Evolutionary conservation across 92 coral and sea anemone genomes (phyloP).

Genomic region (Porites rus): DNA sequence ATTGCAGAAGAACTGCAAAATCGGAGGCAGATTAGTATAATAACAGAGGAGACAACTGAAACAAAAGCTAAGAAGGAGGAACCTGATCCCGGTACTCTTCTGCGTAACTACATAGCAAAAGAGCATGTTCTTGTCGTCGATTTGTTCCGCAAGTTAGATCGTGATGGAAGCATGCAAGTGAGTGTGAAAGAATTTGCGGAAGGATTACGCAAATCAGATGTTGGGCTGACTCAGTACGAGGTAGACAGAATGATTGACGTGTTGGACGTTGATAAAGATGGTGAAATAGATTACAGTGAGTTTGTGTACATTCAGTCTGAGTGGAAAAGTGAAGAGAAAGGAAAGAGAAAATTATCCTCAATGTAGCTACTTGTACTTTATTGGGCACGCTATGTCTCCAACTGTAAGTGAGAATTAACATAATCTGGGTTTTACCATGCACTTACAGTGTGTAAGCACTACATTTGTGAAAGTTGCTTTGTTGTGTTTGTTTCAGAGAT

Average conservation of each 20-base stretch:
- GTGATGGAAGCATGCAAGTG: constrained; percentile 93
- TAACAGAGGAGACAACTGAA: constrained; percentile 80
- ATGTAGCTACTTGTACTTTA: too few relatives aligned
- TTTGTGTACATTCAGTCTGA: constrained; percentile 89
- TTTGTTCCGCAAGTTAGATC: constrained; percentile 81
- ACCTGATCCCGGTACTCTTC: constrained; percentile 81
- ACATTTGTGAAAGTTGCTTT: too few relatives aligned
- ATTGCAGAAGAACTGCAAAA: constrained; percentile 64
- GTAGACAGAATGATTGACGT: constrained; percentile 82
- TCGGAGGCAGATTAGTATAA: constrained; percentile 59
- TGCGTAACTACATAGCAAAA: constrained; percentile 84
- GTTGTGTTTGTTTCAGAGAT: too few relatives aligned
- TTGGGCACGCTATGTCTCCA: too few relatives aligned
- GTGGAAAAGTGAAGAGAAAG: constrained; percentile 69
- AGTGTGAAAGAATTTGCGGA: constrained; percentile 87
- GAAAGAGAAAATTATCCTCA: constrained; percentile 23
- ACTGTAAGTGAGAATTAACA: too few relatives aligned
- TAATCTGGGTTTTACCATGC: too few relatives aligned
- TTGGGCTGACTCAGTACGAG: constrained; percentile 83
- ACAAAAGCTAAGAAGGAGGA: constrained; percentile 54
- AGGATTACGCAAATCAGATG: constrained; percentile 83
- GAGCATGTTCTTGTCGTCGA: constrained; percentile 87
- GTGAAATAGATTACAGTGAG: constrained; percentile 94
- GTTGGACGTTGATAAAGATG: constrained; percentile 87
- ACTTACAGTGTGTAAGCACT: too few relatives aligned